Evolutionary conservation across 2,888 invertebrate species (phyloP).

Genomic region (Nephrotoma appendiculata): DNA sequence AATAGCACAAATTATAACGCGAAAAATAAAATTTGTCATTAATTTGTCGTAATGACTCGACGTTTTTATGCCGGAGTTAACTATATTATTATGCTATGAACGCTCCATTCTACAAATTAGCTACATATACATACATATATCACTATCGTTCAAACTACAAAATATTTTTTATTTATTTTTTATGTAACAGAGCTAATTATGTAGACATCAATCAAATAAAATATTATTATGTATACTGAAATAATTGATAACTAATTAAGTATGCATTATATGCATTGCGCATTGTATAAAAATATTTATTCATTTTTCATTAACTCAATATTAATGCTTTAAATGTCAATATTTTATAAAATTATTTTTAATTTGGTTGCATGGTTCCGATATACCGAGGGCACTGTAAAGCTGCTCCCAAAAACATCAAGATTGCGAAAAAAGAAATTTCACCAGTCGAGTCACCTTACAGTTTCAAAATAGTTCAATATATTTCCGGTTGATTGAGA

Average conservation of each 20-base stretch:
- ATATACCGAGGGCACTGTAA: neutral
- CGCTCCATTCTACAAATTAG: neutral
- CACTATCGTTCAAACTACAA: neutral
- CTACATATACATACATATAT: neutral
- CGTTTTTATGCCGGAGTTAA: neutral
- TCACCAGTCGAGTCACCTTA: neutral
- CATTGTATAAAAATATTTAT: neutral
- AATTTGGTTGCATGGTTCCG: neutral
- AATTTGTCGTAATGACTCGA: neutral
- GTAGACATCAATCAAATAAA: neutral
- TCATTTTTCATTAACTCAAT: neutral
- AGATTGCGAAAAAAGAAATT: neutral
- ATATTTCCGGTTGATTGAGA: neutral
- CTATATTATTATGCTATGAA: neutral
- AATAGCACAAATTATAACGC: too few relatives aligned
- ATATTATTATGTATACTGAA: neutral
- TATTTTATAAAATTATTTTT: neutral
- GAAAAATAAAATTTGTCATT: neutral
- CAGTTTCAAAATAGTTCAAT: neutral
- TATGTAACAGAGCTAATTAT: neutral
- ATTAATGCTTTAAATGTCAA: neutral
- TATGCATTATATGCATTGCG: neutral
- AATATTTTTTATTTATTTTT: neutral
- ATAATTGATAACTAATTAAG: neutral
- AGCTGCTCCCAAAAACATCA: too few relatives aligned